Conservation (phyloP, 2,113 vertebrate species). For the Fregata magnificens region DNA sequence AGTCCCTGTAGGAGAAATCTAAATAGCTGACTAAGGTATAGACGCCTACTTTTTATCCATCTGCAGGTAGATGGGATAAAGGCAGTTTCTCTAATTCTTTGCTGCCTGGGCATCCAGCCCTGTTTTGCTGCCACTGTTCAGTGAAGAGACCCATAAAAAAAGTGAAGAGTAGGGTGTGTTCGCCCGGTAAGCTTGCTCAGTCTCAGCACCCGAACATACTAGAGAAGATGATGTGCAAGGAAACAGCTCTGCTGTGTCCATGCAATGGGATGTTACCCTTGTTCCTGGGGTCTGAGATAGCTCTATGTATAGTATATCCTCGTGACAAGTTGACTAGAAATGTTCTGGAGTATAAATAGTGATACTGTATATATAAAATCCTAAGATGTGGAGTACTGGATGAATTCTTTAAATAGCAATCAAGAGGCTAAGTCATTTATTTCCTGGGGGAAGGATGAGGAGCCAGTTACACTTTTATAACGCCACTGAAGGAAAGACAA, state of each 20-base stretch:
- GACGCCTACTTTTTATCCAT: not conserved
- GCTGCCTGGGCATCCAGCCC: not conserved
- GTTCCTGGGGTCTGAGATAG: not conserved
- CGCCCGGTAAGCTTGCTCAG: not conserved
- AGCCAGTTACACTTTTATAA: not conserved
- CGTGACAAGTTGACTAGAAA: fast-evolving
- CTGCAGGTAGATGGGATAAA: not conserved
- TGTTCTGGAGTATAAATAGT: not conserved
- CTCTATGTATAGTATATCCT: not conserved
- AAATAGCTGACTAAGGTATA: not conserved
- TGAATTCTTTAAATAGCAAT: not conserved
- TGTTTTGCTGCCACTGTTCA: not conserved
- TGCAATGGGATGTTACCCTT: too few relatives aligned
- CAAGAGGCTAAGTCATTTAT: not conserved
- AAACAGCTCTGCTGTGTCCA: not conserved
- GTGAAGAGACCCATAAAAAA: not conserved
- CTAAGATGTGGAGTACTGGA: not conserved
- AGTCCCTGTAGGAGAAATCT: not conserved
- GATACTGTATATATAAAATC: not conserved
- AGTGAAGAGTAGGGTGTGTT: not conserved
- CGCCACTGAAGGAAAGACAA: not conserved
- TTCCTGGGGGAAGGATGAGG: not conserved
- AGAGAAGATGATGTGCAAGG: not conserved
- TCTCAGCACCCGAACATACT: fast-evolving
- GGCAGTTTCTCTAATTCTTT: not conserved